Conservation (phyloP, 2,797 vertebrate species). For the Sebastes goodei region DNA sequence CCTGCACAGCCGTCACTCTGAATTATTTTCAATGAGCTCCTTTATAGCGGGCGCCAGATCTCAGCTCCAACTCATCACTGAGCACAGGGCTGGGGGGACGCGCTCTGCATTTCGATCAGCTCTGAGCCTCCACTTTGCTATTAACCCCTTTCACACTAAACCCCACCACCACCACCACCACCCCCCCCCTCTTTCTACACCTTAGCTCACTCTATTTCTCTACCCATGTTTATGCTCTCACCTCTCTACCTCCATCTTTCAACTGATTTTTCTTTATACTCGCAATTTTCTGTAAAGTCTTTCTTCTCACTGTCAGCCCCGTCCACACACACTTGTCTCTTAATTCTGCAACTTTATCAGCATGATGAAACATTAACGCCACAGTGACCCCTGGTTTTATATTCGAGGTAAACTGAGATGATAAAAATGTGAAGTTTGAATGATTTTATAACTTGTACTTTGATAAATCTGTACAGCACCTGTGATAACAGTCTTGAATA, state of each 20-base stretch:
- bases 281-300: constrained; percentile 34
- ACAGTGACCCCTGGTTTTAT: not conserved
- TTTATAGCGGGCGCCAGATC: constrained; percentile 93
- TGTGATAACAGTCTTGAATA: not conserved
- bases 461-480: not conserved
- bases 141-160: constrained; percentile 91
- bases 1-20: constrained; percentile 92
- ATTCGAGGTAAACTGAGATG: not conserved
- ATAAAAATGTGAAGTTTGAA: not conserved
- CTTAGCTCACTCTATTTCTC: constrained; percentile 63
- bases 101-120: constrained; percentile 90
- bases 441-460: not conserved
- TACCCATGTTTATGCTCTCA: constrained; percentile 57
- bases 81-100: constrained; percentile 84
- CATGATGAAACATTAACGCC: not conserved
- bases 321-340: not conserved
- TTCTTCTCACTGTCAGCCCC: not conserved
- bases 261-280: constrained; percentile 44
- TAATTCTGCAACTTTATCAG: constrained; percentile 11
- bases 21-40: constrained; percentile 96
- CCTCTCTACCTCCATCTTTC: constrained; percentile 59
- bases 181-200: constrained; percentile 39
- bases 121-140: constrained; percentile 88
- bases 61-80: constrained; percentile 93
- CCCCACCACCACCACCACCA: constrained; percentile 53